A percentile compares a stretch with the other conserved stretches of the same genome.
These are phyloP conservation scores for Uropsilus gracilis DNA, from an alignment of 2,113 vertebrate species.

Conservation along the genomic window DNA sequence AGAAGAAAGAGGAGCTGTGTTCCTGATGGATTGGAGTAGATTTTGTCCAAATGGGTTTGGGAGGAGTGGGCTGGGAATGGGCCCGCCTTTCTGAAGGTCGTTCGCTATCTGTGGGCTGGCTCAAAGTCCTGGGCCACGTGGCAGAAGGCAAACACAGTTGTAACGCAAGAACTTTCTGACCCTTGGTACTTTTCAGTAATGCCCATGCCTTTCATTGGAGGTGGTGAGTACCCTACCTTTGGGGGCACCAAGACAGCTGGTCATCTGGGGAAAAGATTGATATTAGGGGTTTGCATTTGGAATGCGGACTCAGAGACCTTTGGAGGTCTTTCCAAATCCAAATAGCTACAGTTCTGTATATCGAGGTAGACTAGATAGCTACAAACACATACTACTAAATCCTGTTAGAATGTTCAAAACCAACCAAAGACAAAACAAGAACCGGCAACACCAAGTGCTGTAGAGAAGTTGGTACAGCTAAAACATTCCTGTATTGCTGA, in stretches of 20 bases:
- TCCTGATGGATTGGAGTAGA: not conserved
- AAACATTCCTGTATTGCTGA: rapidly evolving
- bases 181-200: rapidly evolving
- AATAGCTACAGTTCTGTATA: not conserved
- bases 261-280: no score
- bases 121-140: not conserved
- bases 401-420: not conserved
- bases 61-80: rapidly evolving
- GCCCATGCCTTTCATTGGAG: rapidly evolving
- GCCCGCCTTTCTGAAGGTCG: not conserved
- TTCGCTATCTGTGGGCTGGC: no score
- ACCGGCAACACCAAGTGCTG: rapidly evolving
- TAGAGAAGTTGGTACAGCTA: rapidly evolving
- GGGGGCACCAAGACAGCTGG: not conserved
- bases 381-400: rapidly evolving
- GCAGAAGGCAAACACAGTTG: not conserved
- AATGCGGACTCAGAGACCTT: not conserved
- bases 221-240: no score
- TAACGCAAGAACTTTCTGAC: not conserved
- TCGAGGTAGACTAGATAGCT: no score
- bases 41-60: no score
- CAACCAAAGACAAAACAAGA: no score
- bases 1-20: not conserved
- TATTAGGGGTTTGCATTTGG: rapidly evolving
- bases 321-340: not conserved